phyloP scores from a whole-genome alignment of 2,888 invertebrate species.

The Cataglyphis altisquamis region DNA sequence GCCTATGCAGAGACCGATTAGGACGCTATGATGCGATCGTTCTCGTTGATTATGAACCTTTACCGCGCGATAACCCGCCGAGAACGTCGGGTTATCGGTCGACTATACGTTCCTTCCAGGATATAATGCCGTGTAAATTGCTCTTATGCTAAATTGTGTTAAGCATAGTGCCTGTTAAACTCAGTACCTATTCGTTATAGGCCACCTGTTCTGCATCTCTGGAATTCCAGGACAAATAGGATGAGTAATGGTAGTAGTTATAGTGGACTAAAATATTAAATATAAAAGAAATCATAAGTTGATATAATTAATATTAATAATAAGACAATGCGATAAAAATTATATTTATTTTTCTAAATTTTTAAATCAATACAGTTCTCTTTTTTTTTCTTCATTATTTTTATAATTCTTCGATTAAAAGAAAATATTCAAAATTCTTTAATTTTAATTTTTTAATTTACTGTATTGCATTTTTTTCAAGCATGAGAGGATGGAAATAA shows the following conservation, averaged over 20 bases:
- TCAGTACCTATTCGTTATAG: constrained; percentile 29
- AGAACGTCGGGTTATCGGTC: constrained; percentile 28
- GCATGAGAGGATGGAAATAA: background rate
- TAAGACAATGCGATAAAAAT: background rate
- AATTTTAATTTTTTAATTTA: background rate
- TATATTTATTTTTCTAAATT: background rate
- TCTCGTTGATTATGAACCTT: constrained; percentile 54
- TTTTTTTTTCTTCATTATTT: background rate
- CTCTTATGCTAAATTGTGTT: constrained; percentile 45
- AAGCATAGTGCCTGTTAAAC: constrained; percentile 46
- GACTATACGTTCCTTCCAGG: constrained; percentile 38
- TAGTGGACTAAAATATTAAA: background rate
- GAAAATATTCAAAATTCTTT: background rate
- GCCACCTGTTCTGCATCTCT: constrained; percentile 31
- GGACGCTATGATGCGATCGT: constrained; percentile 50
- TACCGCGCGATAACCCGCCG: constrained; percentile 42
- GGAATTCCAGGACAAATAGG: background rate
- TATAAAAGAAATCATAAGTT: background rate
- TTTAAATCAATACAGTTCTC: too few species aligned
- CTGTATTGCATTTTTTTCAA: background rate
- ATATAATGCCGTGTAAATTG: constrained; percentile 54
- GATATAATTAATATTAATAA: background rate
- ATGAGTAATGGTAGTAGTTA: background rate
- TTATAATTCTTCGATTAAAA: too few species aligned
- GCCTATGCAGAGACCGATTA: constrained; percentile 43